A percentile compares a stretch with the other conserved stretches of the same genome.
Evolutionary conservation across 1,140 invertebrate species (phyloP).

Genomic region (Papilio polytes): DNA sequence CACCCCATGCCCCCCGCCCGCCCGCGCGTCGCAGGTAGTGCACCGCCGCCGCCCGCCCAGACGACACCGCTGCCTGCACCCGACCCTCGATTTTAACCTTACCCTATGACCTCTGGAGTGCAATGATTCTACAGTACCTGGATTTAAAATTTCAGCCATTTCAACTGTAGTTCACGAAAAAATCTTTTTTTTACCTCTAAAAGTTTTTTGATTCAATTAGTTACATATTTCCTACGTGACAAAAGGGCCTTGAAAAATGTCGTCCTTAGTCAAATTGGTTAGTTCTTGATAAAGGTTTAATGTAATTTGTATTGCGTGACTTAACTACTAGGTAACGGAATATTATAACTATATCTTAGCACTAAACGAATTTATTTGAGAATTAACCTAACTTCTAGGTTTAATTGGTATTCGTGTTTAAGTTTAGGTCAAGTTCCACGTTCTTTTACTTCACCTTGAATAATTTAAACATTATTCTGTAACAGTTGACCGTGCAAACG

Average conservation of each 20-base stretch:
- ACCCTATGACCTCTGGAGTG: constrained; percentile 76
- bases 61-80: constrained; percentile 63
- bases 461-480: constrained; percentile 39
- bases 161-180: background rate
- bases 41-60: constrained; percentile 76
- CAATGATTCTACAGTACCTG: constrained; percentile 70
- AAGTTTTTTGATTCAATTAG: background rate
- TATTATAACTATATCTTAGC: constrained; percentile 4
- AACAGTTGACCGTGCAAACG: constrained; percentile 38
- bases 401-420: constrained; percentile 27
- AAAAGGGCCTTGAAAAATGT: background rate
- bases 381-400: constrained; percentile 1
- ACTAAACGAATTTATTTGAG: constrained; percentile 11
- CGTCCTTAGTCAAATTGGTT: background rate
- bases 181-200: background rate
- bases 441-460: constrained; percentile 40
- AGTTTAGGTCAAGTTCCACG: constrained; percentile 24
- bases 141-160: constrained; percentile 46
- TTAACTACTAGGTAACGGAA: background rate
- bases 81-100: constrained; percentile 50
- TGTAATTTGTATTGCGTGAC: background rate
- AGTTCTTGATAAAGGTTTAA: background rate
- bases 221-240: background rate
- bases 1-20: constrained; percentile 56
- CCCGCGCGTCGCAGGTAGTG: constrained; percentile 72